Percentiles rank a stretch among this genome's conserved stretches.
phyloP scores from a whole-genome alignment of 1,140 invertebrate genomes.

The Brachionus manjavacas region DNA sequence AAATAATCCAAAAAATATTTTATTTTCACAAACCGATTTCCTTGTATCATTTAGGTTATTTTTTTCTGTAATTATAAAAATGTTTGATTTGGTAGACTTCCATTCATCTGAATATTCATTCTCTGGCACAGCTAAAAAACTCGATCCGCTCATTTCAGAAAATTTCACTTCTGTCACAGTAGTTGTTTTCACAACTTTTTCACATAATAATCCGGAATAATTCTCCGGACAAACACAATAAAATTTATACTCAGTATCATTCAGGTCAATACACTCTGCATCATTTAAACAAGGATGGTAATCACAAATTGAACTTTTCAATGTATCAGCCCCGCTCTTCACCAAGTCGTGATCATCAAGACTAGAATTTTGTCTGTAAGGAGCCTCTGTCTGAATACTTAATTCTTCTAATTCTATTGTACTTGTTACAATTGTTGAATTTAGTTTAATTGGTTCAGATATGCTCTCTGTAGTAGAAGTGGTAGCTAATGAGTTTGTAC shows the following conservation, averaged over 20 bases:
- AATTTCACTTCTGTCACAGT: background rate
- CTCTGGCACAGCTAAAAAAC: background rate
- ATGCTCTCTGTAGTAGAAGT: background rate
- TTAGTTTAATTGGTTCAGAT: background rate
- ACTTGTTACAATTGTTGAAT: background rate
- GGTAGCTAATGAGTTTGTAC: background rate
- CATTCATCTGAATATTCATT: background rate
- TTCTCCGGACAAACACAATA: background rate
- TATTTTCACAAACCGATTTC: background rate
- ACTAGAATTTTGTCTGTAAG: background rate
- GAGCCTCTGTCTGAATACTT: background rate
- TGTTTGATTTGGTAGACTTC: background rate
- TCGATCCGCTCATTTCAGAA: background rate
- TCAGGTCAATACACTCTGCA: background rate
- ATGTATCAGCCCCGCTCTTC: background rate
- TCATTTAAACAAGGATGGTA: conserved; percentile 3
- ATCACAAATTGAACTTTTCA: conserved; percentile 18
- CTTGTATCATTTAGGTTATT: background rate
- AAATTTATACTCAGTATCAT: background rate
- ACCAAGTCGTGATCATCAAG: background rate
- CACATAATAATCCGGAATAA: background rate
- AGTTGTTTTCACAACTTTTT: background rate
- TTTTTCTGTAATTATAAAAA: background rate
- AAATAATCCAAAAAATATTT: background rate
- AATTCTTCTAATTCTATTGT: background rate